Evolutionary conservation across 2,113 vertebrate genomes (phyloP).

Genomic region (Neodontobutis hainanensis): DNA sequence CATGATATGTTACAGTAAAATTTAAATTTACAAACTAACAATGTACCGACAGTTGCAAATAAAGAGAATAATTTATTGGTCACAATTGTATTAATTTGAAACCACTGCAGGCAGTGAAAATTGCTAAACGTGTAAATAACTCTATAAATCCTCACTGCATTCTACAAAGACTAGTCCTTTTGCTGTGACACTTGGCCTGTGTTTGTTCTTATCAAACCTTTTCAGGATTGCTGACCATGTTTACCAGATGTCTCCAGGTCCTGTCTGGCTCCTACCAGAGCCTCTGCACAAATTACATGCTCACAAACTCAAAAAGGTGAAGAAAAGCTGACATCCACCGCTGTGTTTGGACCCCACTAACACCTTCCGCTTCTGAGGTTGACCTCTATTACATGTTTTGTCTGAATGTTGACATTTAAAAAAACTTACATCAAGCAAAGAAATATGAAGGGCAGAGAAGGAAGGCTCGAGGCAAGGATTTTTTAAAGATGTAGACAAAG

Average conservation of each 20-base stretch:
- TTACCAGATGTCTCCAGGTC: conserved; percentile 21
- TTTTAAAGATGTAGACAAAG: conserved; percentile 24
- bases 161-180: background rate
- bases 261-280: conserved; percentile 31
- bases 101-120: background rate
- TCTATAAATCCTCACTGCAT: background rate
- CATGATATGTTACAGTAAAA: too few species aligned
- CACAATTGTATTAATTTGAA: too few species aligned
- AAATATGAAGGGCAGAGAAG: conserved; percentile 46
- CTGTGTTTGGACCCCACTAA: conserved; percentile 19
- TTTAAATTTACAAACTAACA: too few species aligned
- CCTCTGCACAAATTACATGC: conserved; percentile 27
- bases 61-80: too few species aligned
- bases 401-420: conserved; percentile 69
- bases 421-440: conserved; percentile 34
- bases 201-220: conserved; percentile 11
- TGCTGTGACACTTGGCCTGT: background rate
- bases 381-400: conserved; percentile 67
- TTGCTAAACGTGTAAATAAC: background rate
- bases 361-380: conserved; percentile 28
- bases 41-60: too few species aligned
- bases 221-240: conserved; percentile 15
- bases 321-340: conserved; percentile 15
- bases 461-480: conserved; percentile 17
- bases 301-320: conserved; percentile 26